Conservation (phyloP, 2,797 vertebrate genomes). For the Hoplostethus mediterraneus region DNA sequence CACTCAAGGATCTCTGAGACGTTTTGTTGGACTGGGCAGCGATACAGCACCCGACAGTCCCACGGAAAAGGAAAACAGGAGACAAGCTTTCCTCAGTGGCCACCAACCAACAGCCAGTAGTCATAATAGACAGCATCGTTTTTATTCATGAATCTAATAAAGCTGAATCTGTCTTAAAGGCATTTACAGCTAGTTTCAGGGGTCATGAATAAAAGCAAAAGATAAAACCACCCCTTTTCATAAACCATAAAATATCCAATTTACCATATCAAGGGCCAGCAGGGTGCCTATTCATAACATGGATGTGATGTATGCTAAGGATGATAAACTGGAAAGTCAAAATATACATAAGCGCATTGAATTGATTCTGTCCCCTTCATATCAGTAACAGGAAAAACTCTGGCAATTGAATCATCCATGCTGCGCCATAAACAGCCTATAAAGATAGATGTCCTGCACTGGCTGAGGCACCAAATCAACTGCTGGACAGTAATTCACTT, state of each 20-base stretch:
- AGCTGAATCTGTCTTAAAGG: slow-evolving; percentile 78
- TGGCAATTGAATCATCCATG: slow-evolving; percentile 72
- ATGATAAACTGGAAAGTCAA: slow-evolving; percentile 83
- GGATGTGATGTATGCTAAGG: slow-evolving; percentile 77
- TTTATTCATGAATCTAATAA: slow-evolving; percentile 81
- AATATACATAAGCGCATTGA: slow-evolving; percentile 75
- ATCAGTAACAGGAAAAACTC: slow-evolving; percentile 77
- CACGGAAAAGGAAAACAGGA: slow-evolving; percentile 20
- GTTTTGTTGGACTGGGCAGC: slow-evolving; percentile 23
- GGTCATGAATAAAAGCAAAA: slow-evolving; percentile 80
- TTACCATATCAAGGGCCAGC: slow-evolving; percentile 85
- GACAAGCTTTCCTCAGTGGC: slow-evolving; percentile 35
- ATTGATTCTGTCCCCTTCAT: slow-evolving; percentile 72
- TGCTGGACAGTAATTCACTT: slow-evolving; percentile 73
- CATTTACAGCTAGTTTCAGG: slow-evolving; percentile 65
- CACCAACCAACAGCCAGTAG: slow-evolving; percentile 35
- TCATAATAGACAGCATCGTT: slow-evolving; percentile 58
- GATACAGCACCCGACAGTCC: slow-evolving; percentile 22
- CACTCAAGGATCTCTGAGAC: slow-evolving; percentile 42
- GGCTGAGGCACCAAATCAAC: slow-evolving; percentile 74
- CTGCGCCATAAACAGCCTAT: slow-evolving; percentile 58
- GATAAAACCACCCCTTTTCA: slow-evolving; percentile 79
- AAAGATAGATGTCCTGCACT: slow-evolving; percentile 76
- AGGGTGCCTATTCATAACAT: slow-evolving; percentile 79
- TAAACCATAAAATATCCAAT: slow-evolving; percentile 86